Percentiles rank a stretch among this genome's conserved stretches.
These are phyloP conservation scores for Drosophila seguyi DNA, from an alignment of 1,140 invertebrate genomes.

Conservation along the genomic window DNA sequence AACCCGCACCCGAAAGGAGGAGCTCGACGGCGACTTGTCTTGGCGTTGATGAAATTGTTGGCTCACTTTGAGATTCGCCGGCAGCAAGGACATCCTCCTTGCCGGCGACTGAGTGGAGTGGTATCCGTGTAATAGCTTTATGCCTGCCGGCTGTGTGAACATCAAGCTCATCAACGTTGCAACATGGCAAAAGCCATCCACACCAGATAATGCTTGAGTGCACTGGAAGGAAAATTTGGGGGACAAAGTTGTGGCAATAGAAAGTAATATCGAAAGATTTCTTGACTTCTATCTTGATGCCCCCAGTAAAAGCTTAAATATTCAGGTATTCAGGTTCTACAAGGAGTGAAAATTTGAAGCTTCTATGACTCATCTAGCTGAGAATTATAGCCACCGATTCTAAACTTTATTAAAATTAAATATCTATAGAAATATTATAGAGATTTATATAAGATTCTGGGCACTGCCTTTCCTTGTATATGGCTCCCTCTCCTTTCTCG, in stretches of 20 bases:
- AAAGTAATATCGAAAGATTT: background rate
- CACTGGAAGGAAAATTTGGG: slow-evolving; percentile 2
- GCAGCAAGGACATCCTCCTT: slow-evolving; percentile 76
- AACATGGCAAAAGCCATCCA: slow-evolving; percentile 26
- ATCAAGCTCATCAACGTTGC: slow-evolving; percentile 73
- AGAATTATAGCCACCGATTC: background rate
- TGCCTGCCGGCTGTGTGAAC: slow-evolving; percentile 84
- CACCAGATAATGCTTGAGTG: slow-evolving; percentile 20
- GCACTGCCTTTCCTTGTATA: too few species aligned
- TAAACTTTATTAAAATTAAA: background rate
- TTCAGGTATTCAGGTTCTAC: background rate
- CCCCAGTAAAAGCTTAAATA: background rate
- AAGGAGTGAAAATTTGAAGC: background rate
- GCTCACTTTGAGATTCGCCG: slow-evolving; percentile 81
- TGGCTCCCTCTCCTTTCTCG: background rate
- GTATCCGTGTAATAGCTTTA: slow-evolving; percentile 76
- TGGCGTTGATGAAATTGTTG: slow-evolving; percentile 83
- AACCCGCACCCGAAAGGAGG: slow-evolving; percentile 17
- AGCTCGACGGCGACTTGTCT: slow-evolving; percentile 42
- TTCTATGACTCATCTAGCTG: background rate
- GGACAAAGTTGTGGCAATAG: background rate
- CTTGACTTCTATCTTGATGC: background rate
- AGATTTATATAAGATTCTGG: background rate
- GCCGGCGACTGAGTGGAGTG: slow-evolving; percentile 12
- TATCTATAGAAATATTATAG: too few species aligned